These are phyloP conservation scores for Dicyema japonicum DNA, from an alignment of 1,140 invertebrate species.

Conservation along the genomic window DNA sequence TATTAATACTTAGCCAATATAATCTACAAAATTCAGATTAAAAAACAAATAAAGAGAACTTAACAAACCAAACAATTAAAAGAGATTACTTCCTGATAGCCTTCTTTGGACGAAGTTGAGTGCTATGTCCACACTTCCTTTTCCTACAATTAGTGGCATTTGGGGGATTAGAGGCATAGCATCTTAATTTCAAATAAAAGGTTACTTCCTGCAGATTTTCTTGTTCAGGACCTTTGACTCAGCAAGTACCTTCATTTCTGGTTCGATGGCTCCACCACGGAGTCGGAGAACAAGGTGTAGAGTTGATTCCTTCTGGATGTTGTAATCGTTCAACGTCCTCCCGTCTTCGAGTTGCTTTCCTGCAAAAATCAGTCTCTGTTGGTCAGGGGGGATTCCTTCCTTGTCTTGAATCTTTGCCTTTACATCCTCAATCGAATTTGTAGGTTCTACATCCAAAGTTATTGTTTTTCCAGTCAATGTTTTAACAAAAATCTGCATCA, in stretches of 20 bases:
- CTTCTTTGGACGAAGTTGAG: conserved; percentile 96
- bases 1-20: too few species aligned
- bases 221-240: conserved; percentile 99
- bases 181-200: too few species aligned
- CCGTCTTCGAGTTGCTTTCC: conserved; percentile 31
- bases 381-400: conserved; percentile 51
- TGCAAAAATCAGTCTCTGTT: conserved; percentile 45
- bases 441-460: conserved; percentile 58
- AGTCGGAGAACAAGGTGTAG: conserved; percentile 31
- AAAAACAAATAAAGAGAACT: too few species aligned
- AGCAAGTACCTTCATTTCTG: conserved; percentile 63
- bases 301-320: conserved; percentile 40
- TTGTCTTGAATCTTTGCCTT: conserved; percentile 60
- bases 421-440: conserved; percentile 67
- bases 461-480: conserved; percentile 69
- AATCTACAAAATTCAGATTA: too few species aligned
- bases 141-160: conserved; percentile 92
- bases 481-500: conserved; percentile 68
- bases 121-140: conserved; percentile 94
- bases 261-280: conserved; percentile 66
- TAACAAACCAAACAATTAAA: too few species aligned
- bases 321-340: conserved; percentile 37
- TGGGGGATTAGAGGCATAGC: conserved; percentile 81
- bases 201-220: conserved; percentile 98
- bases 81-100: too few species aligned